Conservation (phyloP, 2,888 invertebrate species). For the Tubulanus polymorphus region DNA sequence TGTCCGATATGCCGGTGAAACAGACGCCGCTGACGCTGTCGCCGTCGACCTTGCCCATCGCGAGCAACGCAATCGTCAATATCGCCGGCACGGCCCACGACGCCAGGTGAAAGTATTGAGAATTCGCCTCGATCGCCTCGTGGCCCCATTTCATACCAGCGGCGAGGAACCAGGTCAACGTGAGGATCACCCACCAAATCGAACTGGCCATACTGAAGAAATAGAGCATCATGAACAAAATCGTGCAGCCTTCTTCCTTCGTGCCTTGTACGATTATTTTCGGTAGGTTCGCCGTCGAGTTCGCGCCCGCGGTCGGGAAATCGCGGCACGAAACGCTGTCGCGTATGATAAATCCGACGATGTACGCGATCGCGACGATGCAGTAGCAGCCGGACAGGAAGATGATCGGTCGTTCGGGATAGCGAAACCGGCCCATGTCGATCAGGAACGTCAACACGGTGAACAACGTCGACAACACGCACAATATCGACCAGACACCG, state of each 20-base stretch:
- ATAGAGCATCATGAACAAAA: constrained; percentile 86
- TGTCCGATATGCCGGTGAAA: constrained; percentile 88
- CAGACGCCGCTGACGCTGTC: constrained; percentile 64
- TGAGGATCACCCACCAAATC: constrained; percentile 96
- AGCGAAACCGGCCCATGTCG: constrained; percentile 91
- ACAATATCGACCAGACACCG: constrained; percentile 86
- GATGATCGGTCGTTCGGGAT: constrained; percentile 96
- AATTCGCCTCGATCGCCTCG: constrained; percentile 95
- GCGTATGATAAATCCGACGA: constrained; percentile 59
- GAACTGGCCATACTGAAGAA: constrained; percentile 96
- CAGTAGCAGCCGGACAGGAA: constrained; percentile 94
- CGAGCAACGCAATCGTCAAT: constrained; percentile 90
- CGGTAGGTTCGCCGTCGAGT: constrained; percentile 18
- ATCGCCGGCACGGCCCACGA: constrained; percentile 98
- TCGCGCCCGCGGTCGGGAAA: constrained; percentile 19
- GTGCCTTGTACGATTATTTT: constrained; percentile 64
- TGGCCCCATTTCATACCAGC: constrained; percentile 97
- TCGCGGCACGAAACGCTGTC: constrained; percentile 54
- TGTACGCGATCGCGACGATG: constrained; percentile 87
- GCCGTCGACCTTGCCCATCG: constrained; percentile 91
- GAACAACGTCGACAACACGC: constrained; percentile 86
- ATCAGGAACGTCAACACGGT: constrained; percentile 77
- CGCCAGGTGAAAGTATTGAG: constrained; percentile 92
- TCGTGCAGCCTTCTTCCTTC: constrained; percentile 68
- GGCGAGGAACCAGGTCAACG: constrained; percentile 93